These are phyloP conservation scores for Psilanteris sp. DNA, from an alignment of 1,140 invertebrate species.

Conservation along the genomic window DNA sequence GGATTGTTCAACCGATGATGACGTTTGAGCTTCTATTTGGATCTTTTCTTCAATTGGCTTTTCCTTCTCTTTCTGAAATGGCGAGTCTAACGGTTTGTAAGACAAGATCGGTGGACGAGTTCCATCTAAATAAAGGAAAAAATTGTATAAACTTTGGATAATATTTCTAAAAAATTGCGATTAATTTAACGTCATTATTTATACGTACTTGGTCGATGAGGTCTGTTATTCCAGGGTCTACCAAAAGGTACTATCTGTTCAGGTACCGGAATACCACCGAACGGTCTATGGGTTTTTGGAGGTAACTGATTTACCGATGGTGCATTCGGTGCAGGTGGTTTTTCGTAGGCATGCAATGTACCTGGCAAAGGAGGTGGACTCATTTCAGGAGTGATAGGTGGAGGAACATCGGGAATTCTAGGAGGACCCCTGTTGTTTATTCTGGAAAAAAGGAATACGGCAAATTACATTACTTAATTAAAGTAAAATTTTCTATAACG, in stretches of 20 bases:
- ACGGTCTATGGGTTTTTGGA: constrained; percentile 80
- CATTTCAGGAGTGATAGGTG: constrained; percentile 82
- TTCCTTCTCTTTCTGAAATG: constrained; percentile 55
- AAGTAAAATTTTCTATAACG: too few species aligned
- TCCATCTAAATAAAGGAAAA: constrained; percentile 56
- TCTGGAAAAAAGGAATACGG: too few species aligned
- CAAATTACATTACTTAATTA: too few species aligned
- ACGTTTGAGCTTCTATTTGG: constrained; percentile 44
- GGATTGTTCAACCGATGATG: constrained; percentile 35
- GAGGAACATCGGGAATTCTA: constrained; percentile 86
- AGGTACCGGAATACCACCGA: constrained; percentile 86
- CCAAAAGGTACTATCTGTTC: constrained; percentile 85
- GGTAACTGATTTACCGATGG: constrained; percentile 84
- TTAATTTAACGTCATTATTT: not conserved
- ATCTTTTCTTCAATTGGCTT: constrained; percentile 55
- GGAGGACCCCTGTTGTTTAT: constrained; percentile 95
- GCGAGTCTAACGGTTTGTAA: constrained; percentile 78
- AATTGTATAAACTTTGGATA: too few species aligned
- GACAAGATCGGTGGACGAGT: constrained; percentile 79
- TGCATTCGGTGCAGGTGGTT: constrained; percentile 79
- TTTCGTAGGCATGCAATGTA: constrained; percentile 74
- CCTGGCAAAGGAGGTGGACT: constrained; percentile 78
- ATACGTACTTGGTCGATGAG: constrained; percentile 44
- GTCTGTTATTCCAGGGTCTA: constrained; percentile 80
- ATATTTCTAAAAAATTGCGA: too few species aligned